phyloP scores from a whole-genome alignment of 2,113 vertebrate species.

The Rhinopomastus cyanomelas region DNA sequence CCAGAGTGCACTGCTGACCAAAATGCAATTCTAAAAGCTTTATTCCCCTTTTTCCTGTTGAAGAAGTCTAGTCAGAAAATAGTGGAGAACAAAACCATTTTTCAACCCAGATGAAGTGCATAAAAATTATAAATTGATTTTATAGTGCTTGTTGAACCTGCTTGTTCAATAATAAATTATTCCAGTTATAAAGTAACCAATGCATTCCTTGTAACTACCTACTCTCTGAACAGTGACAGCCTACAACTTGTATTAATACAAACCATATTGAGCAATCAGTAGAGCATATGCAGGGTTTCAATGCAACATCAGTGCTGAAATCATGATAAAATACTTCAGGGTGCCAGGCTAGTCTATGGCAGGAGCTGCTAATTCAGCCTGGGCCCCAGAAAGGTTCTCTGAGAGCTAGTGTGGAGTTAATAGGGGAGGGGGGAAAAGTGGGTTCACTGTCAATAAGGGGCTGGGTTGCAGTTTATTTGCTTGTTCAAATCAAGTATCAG shows the following conservation, averaged over 20 bases:
- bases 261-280: slow-evolving; percentile 49
- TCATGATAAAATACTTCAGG: slow-evolving; percentile 44
- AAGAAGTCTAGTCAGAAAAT: slow-evolving; percentile 43
- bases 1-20: slow-evolving; percentile 33
- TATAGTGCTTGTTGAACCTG: slow-evolving; percentile 60
- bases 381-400: background rate
- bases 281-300: slow-evolving; percentile 57
- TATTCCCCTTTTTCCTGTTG: background rate
- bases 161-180: slow-evolving; percentile 68
- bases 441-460: background rate
- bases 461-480: slow-evolving; percentile 40
- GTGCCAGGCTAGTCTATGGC: background rate
- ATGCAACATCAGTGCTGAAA: slow-evolving; percentile 53
- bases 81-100: slow-evolving; percentile 55
- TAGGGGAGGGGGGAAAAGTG: no score
- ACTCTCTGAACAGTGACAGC: slow-evolving; percentile 48
- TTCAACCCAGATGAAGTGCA: slow-evolving; percentile 53
- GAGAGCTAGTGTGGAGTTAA: background rate
- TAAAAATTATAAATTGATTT: slow-evolving; percentile 68
- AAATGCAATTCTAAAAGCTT: slow-evolving; percentile 56
- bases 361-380: background rate
- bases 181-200: slow-evolving; percentile 44
- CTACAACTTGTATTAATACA: slow-evolving; percentile 61
- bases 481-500: slow-evolving; percentile 32
- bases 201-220: slow-evolving; percentile 28